Evolutionary conservation across 2,888 invertebrate species (phyloP).

Genomic region (Apoderus coryli): DNA sequence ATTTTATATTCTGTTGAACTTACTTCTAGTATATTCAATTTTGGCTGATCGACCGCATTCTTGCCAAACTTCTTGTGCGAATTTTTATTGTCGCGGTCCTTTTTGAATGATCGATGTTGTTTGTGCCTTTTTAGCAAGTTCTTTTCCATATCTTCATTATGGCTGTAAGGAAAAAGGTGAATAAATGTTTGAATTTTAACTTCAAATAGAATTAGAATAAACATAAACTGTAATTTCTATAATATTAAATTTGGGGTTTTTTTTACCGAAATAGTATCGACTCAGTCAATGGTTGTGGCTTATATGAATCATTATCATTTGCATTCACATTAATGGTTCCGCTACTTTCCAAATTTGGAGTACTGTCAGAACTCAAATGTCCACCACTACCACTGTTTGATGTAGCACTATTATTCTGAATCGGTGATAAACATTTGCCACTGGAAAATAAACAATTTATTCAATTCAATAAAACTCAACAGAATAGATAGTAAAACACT

Average conservation of each 20-base stretch:
- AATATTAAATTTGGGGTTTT: not conserved
- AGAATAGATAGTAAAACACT: no score
- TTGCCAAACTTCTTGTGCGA: slow-evolving; percentile 22
- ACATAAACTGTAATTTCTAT: not conserved
- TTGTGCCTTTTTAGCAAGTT: slow-evolving; percentile 56
- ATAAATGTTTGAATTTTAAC: slow-evolving; percentile 1
- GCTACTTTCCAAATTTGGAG: slow-evolving; percentile 39
- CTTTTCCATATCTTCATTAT: slow-evolving; percentile 74
- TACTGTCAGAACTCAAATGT: slow-evolving; percentile 43
- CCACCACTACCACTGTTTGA: slow-evolving; percentile 45
- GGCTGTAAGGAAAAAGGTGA: no score
- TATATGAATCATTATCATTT: slow-evolving; percentile 33
- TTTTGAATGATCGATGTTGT: slow-evolving; percentile 39
- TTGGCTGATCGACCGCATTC: slow-evolving; percentile 16
- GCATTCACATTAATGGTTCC: slow-evolving; percentile 34
- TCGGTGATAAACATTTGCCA: slow-evolving; percentile 35
- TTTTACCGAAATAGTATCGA: slow-evolving; percentile 38
- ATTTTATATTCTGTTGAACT: no score
- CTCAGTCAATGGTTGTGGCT: slow-evolving; percentile 43
- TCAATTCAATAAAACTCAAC: no score
- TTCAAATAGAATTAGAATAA: slow-evolving; percentile 3
- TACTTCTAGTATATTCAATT: slow-evolving; percentile 21
- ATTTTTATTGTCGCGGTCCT: slow-evolving; percentile 31
- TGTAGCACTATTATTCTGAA: slow-evolving; percentile 39
- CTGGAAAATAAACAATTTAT: slow-evolving; percentile 16